Conservation (phyloP, 2,888 invertebrate species). For the Hypomecis atomaria region DNA sequence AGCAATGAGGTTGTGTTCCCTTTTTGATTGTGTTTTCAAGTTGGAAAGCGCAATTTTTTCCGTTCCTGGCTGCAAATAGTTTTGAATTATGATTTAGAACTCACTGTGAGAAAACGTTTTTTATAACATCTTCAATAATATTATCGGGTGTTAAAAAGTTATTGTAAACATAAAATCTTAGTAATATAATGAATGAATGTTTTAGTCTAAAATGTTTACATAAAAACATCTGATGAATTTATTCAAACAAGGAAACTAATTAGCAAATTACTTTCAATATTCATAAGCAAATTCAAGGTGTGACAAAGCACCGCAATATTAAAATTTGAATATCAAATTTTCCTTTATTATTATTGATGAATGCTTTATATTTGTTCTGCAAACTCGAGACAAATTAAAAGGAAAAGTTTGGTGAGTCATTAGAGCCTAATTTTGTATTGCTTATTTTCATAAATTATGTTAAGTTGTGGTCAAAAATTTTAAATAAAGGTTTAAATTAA, state of each 20-base stretch:
- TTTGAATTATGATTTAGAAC: too few relatives aligned
- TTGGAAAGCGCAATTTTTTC: background rate
- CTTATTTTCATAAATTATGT: conserved; percentile 41
- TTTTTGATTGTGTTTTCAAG: background rate
- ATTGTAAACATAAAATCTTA: too few relatives aligned
- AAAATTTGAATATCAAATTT: conserved; percentile 26
- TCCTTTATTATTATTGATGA: conserved; percentile 27
- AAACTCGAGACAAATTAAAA: conserved; percentile 45
- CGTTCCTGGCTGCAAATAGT: too few relatives aligned
- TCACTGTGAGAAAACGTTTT: too few relatives aligned
- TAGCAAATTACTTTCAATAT: conserved; percentile 11
- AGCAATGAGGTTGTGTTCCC: background rate
- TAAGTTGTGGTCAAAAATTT: conserved; percentile 22
- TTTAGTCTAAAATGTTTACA: background rate
- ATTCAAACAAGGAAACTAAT: conserved; percentile 11
- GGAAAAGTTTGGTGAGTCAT: conserved; percentile 44
- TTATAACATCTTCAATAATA: too few relatives aligned
- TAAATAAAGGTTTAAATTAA: conserved; percentile 9
- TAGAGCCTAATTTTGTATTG: conserved; percentile 44
- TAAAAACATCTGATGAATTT: background rate
- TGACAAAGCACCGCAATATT: conserved; percentile 22
- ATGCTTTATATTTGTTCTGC: conserved; percentile 27
- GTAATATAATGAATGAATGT: too few relatives aligned
- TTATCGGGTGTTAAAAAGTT: too few relatives aligned
- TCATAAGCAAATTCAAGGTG: conserved; percentile 9